Percentiles rank a stretch among this genome's conserved stretches.
These are phyloP conservation scores for Leucophenga varia DNA, from an alignment of 1,140 invertebrate species.

Conservation along the genomic window DNA sequence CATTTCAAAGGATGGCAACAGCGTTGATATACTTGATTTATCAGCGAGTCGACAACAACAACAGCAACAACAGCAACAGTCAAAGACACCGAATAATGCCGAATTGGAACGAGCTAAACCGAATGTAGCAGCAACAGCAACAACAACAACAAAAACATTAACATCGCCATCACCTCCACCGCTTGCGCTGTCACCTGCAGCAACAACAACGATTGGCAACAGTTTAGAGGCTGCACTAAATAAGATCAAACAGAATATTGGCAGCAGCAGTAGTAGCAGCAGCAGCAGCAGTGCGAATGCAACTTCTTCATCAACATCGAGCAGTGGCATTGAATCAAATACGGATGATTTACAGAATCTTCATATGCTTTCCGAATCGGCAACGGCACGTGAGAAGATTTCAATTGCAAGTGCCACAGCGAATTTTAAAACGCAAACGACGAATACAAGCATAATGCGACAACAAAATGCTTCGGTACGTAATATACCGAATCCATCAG, in stretches of 20 bases:
- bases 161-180: background rate
- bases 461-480: slow-evolving; percentile 53
- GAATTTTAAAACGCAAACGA: slow-evolving; percentile 32
- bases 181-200: slow-evolving; percentile 11
- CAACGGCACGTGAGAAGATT: slow-evolving; percentile 48
- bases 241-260: slow-evolving; percentile 50
- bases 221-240: slow-evolving; percentile 47
- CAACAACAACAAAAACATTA: slow-evolving; percentile 4
- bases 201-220: slow-evolving; percentile 9
- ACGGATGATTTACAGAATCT: slow-evolving; percentile 49
- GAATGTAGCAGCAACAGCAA: slow-evolving; percentile 10
- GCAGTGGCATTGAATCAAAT: slow-evolving; percentile 8
- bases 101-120: slow-evolving; percentile 2
- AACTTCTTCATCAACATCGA: background rate
- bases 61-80: slow-evolving; percentile 2
- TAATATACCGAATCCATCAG: slow-evolving; percentile 55
- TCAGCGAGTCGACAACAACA: slow-evolving; percentile 20
- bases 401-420: slow-evolving; percentile 27
- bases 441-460: slow-evolving; percentile 37
- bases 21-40: slow-evolving; percentile 48
- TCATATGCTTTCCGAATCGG: slow-evolving; percentile 49
- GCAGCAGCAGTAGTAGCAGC: too few species aligned
- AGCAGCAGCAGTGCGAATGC: slow-evolving; percentile 20
- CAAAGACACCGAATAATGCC: slow-evolving; percentile 6
- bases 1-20: slow-evolving; percentile 23